Evolutionary conservation across 2,113 vertebrate genomes (phyloP).

Genomic region (Ceyx margarethae): DNA sequence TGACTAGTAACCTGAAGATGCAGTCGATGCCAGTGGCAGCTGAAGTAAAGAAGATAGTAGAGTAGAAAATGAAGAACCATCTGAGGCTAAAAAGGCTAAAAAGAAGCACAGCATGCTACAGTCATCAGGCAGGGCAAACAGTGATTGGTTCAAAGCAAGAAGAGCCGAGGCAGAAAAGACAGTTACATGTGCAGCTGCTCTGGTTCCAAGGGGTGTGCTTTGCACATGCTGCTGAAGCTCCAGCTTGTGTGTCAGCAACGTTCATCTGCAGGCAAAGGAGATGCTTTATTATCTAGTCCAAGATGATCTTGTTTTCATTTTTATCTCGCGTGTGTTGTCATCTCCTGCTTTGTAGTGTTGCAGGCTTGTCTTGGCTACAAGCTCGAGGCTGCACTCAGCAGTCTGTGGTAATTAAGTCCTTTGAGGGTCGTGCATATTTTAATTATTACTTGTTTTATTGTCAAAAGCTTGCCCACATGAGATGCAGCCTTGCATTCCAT

Average conservation of each 20-base stretch:
- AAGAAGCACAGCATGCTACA: not conserved
- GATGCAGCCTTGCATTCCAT: not conserved
- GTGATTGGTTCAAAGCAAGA: not conserved
- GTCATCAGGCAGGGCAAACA: not conserved
- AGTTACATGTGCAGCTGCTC: not conserved
- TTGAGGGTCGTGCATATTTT: conserved; percentile 34
- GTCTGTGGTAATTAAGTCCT: conserved; percentile 2
- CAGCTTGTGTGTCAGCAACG: not conserved
- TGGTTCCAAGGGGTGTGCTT: conserved; percentile 15
- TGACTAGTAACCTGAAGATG: not conserved
- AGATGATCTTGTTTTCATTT: conserved; percentile 1
- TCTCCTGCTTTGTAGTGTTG: conserved; percentile 35
- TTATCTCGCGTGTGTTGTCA: conserved; percentile 10
- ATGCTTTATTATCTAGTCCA: not conserved
- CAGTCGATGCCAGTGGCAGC: not conserved
- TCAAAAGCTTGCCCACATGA: conserved; percentile 38
- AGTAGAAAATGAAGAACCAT: not conserved
- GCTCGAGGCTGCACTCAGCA: conserved; percentile 8
- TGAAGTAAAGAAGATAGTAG: not conserved
- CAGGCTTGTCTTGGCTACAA: not conserved
- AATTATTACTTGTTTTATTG: conserved; percentile 27
- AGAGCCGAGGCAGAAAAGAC: not conserved
- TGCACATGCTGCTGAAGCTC: not conserved
- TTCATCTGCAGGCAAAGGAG: not conserved
- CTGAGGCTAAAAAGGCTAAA: not conserved